Evolutionary conservation across 37 sponge, comb jelly and placozoan genomes (phyloP), one percentile per base, ranked within the genome.

Genomic region (Aplysina aerophoba): DNA sequence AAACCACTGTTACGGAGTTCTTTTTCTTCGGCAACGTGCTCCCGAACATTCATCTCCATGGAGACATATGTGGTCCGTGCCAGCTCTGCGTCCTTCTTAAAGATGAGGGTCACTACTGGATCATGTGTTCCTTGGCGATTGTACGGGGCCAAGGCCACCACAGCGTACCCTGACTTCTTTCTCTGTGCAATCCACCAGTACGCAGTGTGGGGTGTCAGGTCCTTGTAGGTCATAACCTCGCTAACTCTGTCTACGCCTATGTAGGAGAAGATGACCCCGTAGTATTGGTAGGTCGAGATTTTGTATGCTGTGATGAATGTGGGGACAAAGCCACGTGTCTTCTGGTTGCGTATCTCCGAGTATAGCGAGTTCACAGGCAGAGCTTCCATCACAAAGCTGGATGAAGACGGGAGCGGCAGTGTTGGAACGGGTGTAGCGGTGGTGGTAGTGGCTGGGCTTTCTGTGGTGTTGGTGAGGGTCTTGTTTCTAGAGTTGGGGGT

Each of bases 191-290:
- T 75, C 41, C 39, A 24, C 0, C 41, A 0, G 41, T 36, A 75
- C 1, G 78, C 78, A 50, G 44, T 75, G 15, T 75, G 78, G 16
- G 38, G 78, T 1, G 53, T 75, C 25, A 75, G 37, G 22, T 75
- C 78, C 37, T 75, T 75, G 78, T 41, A 75, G 3, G 78, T 75
- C 14, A 75, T 2, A 36, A 40, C 37, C 11, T 44, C 38, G 3
- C 38, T 12, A 41, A 75, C 78, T 14, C 37, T 75, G 25, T 16
- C 78, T 24, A 44, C 41, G 1, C 78, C 78, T 21, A 75, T 36
- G 25, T 75, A 75, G 4, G 78, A 75, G 78, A 75, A 75, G 35
- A 75, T 75, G 78, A 75, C 50, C 1, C 24, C 78, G 38, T 53
- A 75, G 24, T 75, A 75, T 13, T 39, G 78, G 1, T 15, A 5